Conservation (phyloP, 2,888 invertebrate species). For the Baccha elongata region DNA sequence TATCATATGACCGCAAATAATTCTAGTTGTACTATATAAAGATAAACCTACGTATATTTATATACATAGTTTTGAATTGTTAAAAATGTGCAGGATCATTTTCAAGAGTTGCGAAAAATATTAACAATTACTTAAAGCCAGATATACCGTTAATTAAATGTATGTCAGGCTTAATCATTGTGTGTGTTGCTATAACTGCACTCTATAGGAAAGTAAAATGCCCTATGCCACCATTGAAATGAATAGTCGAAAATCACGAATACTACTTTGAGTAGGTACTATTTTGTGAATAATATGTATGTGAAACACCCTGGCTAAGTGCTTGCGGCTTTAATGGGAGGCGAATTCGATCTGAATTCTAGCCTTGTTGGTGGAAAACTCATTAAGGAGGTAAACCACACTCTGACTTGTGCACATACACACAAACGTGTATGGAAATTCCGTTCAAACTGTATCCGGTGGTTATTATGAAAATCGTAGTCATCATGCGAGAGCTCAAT, state of each 20-base stretch:
- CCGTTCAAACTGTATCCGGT: conserved; percentile 54
- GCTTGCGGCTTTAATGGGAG: conserved; percentile 34
- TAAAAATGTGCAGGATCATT: too few species aligned
- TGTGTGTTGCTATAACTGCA: not conserved
- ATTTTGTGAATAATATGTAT: not conserved
- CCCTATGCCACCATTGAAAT: not conserved
- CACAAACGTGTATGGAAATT: conserved; percentile 34
- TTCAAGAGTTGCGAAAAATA: too few species aligned
- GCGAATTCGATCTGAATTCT: conserved; percentile 38
- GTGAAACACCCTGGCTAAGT: conserved; percentile 18
- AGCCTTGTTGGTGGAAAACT: conserved; percentile 40
- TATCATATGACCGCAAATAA: too few species aligned
- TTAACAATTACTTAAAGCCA: too few species aligned
- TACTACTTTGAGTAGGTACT: conserved; percentile 23
- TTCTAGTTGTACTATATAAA: too few species aligned
- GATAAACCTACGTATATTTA: too few species aligned
- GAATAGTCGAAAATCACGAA: conserved; percentile 39
- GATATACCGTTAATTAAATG: too few species aligned
- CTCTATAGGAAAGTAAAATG: conserved; percentile 14
- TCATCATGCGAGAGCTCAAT: conserved; percentile 57
- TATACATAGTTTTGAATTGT: too few species aligned
- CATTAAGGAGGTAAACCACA: conserved; percentile 46
- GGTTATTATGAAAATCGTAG: conserved; percentile 52
- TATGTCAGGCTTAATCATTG: too few species aligned
- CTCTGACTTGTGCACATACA: not conserved